Evolutionary conservation across 2,113 vertebrate genomes (phyloP).

Genomic region (Corythornis vintsioides): DNA sequence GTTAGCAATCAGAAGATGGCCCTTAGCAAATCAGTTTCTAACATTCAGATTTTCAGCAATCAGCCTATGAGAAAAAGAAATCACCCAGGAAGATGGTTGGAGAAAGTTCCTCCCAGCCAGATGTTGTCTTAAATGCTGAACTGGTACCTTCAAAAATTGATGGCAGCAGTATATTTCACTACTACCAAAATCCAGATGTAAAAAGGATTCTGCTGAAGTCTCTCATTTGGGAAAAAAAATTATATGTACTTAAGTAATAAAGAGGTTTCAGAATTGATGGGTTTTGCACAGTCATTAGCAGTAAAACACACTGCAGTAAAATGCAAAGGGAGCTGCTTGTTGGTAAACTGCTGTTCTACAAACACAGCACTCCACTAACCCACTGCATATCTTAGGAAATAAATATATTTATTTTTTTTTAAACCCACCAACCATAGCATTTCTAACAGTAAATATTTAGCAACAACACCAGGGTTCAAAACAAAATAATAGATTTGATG

Average conservation of each 20-base stretch:
- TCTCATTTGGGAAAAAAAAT: not conserved
- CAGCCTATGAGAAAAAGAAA: not conserved
- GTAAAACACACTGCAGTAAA: not conserved
- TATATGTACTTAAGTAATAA: not conserved
- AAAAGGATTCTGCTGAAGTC: not conserved
- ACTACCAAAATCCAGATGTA: not conserved
- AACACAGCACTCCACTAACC: not conserved
- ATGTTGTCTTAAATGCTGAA: not conserved
- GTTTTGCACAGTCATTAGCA: not conserved
- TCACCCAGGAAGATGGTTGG: not conserved
- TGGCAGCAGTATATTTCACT: not conserved
- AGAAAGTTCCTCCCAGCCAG: not conserved
- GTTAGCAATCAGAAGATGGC: not conserved
- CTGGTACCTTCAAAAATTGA: not conserved
- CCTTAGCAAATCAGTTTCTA: not conserved
- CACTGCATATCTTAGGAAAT: not conserved
- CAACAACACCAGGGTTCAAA: not conserved
- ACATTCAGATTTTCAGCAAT: not conserved
- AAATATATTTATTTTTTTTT: no score
- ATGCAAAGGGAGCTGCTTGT: not conserved
- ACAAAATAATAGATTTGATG: not conserved
- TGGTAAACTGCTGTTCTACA: not conserved
- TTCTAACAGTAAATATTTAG: not conserved
- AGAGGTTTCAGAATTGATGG: not conserved
- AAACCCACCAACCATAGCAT: no score